These are phyloP conservation scores for Charanyca ferruginea DNA, from an alignment of 2,888 invertebrate genomes.

Conservation along the genomic window DNA sequence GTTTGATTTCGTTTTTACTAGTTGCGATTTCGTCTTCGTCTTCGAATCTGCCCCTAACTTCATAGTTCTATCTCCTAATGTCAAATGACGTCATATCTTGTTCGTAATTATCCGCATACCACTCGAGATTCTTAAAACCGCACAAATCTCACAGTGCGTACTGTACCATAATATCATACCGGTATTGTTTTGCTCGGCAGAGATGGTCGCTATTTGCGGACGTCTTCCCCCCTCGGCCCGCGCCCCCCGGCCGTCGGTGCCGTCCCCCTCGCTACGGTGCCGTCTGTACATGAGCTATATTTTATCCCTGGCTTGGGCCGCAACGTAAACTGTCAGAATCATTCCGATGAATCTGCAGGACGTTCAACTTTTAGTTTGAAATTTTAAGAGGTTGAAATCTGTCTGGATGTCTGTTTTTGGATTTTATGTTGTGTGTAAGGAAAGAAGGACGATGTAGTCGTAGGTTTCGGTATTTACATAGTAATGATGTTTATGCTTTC, in stretches of 20 bases:
- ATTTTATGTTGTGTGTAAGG: constrained; percentile 28
- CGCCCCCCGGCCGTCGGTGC: constrained; percentile 56
- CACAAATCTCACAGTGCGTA: constrained; percentile 73
- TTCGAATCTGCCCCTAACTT: not conserved
- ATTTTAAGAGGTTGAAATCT: constrained; percentile 69
- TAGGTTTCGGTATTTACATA: not conserved
- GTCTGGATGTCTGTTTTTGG: constrained; percentile 60
- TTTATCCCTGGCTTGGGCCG: constrained; percentile 88
- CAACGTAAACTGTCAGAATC: constrained; percentile 90
- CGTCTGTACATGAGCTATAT: constrained; percentile 89
- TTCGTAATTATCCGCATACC: constrained; percentile 58
- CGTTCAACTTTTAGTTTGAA: constrained; percentile 87
- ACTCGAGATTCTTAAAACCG: constrained; percentile 67
- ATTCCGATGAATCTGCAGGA: constrained; percentile 83
- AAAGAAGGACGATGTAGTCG: constrained; percentile 16
- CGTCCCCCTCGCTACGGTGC: constrained; percentile 80
- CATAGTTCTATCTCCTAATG: constrained; percentile 11
- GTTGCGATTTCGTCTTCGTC: not conserved
- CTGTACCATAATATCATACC: constrained; percentile 87
- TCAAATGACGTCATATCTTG: constrained; percentile 51
- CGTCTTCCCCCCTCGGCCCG: constrained; percentile 73
- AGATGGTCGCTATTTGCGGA: constrained; percentile 89
- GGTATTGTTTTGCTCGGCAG: constrained; percentile 89
- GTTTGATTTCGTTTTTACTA: not conserved
- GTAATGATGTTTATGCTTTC: not conserved